A percentile compares a stretch with the other conserved stretches of the same genome.
Evolutionary conservation across 2,888 invertebrate species (phyloP).

Genomic region (Lasioglossum marginatum): DNA sequence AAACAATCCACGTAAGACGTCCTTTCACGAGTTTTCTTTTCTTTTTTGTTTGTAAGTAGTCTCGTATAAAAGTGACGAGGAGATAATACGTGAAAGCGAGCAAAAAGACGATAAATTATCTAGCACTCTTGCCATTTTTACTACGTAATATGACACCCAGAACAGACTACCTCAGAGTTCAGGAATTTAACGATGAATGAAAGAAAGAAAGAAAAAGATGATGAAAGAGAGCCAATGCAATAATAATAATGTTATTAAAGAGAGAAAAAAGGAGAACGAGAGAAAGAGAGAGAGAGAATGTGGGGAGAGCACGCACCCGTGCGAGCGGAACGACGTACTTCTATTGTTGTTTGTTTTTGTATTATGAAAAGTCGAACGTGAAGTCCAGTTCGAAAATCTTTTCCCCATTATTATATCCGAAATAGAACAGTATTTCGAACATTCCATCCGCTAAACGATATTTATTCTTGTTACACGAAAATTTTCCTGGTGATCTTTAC

Average conservation of each 20-base stretch:
- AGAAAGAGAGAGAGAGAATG: conserved; percentile 71
- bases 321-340: conserved; percentile 70
- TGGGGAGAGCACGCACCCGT: conserved; percentile 70
- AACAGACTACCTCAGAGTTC: conserved; percentile 84
- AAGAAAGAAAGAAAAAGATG: conserved; percentile 77
- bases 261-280: conserved; percentile 53
- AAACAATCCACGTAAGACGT: conserved; percentile 51
- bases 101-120: conserved; percentile 76
- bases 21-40: conserved; percentile 51
- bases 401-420: not conserved
- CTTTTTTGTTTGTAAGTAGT: conserved; percentile 23
- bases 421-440: conserved; percentile 13
- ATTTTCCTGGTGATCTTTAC: not conserved
- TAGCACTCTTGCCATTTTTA: conserved; percentile 81
- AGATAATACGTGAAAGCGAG: conserved; percentile 42
- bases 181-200: conserved; percentile 82
- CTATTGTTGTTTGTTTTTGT: not conserved
- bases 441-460: not conserved
- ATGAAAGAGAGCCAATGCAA: conserved; percentile 83
- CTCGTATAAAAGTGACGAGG: conserved; percentile 47
- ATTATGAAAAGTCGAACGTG: not conserved
- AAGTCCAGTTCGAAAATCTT: not conserved
- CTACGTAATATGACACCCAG: conserved; percentile 79
- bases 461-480: conserved; percentile 3
- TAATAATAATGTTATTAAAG: conserved; percentile 76